phyloP scores from a whole-genome alignment of 53 echinoderm and acorn worm species.

The Antedon mediterranea region DNA sequence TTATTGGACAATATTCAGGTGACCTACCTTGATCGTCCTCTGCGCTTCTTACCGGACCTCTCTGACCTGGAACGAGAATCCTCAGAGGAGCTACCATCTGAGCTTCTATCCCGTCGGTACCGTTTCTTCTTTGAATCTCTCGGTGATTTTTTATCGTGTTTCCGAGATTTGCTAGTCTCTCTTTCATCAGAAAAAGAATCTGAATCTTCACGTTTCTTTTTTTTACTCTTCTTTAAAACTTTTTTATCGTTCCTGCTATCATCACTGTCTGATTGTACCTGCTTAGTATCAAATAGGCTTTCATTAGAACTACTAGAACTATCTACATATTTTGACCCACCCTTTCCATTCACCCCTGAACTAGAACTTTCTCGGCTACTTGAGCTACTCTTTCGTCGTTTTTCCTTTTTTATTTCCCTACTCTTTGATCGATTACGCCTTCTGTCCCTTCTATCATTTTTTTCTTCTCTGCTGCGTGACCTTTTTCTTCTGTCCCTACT shows the following conservation, averaged over 20 bases:
- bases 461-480: constrained; percentile 13
- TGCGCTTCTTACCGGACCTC: background rate
- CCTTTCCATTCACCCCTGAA: background rate
- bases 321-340: background rate
- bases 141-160: background rate
- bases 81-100: background rate
- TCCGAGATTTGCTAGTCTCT: background rate
- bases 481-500: constrained; percentile 5
- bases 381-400: constrained; percentile 17
- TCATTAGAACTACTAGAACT: background rate
- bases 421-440: constrained; percentile 8
- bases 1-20: no score
- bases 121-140: background rate
- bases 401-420: constrained; percentile 17
- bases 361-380: constrained; percentile 9
- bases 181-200: background rate
- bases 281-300: background rate
- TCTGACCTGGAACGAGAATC: background rate
- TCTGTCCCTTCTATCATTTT: background rate
- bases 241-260: background rate
- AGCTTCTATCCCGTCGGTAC: background rate
- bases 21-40: background rate
- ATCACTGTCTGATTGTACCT: background rate
- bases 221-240: background rate
- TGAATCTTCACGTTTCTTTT: background rate